Percentiles rank a stretch among this genome's conserved stretches.
Evolutionary conservation across 2,797 vertebrate species (phyloP).

Genomic region (Hemitrygon akajei): DNA sequence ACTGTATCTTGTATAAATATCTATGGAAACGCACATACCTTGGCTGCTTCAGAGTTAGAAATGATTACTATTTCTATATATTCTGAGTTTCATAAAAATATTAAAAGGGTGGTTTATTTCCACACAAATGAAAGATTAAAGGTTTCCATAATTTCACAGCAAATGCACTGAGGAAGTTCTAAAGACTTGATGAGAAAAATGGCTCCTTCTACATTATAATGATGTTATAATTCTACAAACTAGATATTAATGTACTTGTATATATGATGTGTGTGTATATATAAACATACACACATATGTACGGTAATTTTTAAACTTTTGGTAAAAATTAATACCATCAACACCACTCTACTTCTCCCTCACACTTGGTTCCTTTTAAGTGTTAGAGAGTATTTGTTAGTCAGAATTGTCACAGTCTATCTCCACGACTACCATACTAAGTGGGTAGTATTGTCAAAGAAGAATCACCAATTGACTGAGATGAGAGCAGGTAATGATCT

Average conservation of each 20-base stretch:
- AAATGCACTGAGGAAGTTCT: neutral
- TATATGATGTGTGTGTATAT: no score
- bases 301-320: neutral
- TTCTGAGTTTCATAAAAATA: neutral
- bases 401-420: neutral
- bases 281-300: neutral
- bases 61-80: conserved; percentile 20
- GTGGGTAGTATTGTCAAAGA: neutral
- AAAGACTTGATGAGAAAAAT: neutral
- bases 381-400: neutral
- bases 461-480: neutral
- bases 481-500: neutral
- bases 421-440: neutral
- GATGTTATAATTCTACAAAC: no score
- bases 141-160: neutral
- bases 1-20: conserved; percentile 29
- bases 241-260: no score
- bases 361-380: neutral
- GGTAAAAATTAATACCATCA: neutral
- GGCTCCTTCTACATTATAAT: no score
- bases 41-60: conserved; percentile 13
- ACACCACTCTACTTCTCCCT: no score
- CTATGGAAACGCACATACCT: conserved; percentile 13
- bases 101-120: neutral
- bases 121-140: neutral